Conservation (phyloP, 2,888 invertebrate species). For the Amphipyra berbera region DNA sequence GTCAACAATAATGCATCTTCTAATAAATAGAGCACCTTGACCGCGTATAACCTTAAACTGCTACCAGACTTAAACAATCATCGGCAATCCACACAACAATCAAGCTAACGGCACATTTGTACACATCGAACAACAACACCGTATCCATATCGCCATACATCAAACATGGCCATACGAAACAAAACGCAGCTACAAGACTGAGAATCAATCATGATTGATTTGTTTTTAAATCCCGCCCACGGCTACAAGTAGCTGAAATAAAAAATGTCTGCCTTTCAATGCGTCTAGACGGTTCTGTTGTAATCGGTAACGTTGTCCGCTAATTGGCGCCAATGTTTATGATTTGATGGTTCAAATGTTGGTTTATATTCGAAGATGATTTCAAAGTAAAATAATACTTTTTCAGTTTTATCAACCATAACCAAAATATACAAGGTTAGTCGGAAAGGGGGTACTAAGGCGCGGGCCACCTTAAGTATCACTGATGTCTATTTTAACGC, state of each 20-base stretch:
- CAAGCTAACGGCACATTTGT: constrained; percentile 31
- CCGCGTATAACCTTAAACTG: constrained; percentile 8
- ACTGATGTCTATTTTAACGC: too few relatives aligned
- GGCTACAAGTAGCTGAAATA: constrained; percentile 70
- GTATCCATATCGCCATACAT: constrained; percentile 28
- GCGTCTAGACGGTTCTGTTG: constrained; percentile 78
- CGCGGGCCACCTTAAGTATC: too few relatives aligned
- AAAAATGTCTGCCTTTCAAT: constrained; percentile 79
- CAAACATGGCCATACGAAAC: constrained; percentile 42
- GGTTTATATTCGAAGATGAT: background rate
- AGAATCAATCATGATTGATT: constrained; percentile 72
- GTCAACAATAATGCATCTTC: too few relatives aligned
- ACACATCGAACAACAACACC: constrained; percentile 23
- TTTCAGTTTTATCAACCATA: too few relatives aligned
- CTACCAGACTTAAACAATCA: constrained; percentile 29
- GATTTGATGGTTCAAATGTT: constrained; percentile 12
- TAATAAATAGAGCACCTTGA: constrained; percentile 1
- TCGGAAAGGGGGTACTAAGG: too few relatives aligned
- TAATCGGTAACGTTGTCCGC: constrained; percentile 62
- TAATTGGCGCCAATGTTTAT: constrained; percentile 52
- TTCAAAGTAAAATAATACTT: too few relatives aligned
- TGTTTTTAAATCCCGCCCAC: constrained; percentile 73
- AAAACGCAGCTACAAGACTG: constrained; percentile 41
- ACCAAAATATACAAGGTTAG: too few relatives aligned
- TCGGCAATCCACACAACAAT: constrained; percentile 19